Conservation (phyloP, 2,797 vertebrate species). For the Margarornis squamiger region DNA sequence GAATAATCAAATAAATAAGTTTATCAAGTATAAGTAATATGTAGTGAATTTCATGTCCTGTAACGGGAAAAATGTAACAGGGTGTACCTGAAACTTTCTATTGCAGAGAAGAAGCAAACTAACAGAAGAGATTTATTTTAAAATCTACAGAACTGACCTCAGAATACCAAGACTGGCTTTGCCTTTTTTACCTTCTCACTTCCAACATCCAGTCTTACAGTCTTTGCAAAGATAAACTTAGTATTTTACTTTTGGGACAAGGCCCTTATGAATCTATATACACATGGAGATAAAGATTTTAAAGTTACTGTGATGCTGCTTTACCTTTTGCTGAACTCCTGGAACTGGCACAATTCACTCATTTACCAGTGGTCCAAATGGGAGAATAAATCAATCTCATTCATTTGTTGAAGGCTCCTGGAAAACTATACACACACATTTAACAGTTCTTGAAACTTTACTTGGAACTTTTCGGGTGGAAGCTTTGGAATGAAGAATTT, state of each 20-base stretch:
- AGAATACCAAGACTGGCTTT: background rate
- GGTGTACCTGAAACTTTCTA: background rate
- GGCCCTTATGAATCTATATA: background rate
- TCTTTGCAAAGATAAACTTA: background rate
- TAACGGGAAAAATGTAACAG: background rate
- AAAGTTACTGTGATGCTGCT: background rate
- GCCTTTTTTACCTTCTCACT: background rate
- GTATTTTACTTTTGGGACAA: background rate
- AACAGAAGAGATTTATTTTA: background rate
- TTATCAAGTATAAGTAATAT: background rate
- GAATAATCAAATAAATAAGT: background rate
- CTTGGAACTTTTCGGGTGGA: background rate
- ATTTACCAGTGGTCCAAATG: background rate
- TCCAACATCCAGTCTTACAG: background rate
- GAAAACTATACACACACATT: background rate
- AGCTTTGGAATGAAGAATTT: background rate
- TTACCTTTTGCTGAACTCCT: background rate
- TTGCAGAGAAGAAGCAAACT: background rate
- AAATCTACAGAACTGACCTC: background rate
- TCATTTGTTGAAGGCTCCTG: background rate
- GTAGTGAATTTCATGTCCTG: background rate
- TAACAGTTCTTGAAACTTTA: background rate
- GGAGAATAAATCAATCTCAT: background rate
- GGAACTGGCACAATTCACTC: background rate
- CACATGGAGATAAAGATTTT: background rate